Evolutionary conservation across 2,113 vertebrate species (phyloP).

Genomic region (Porphyrio hochstetteri): DNA sequence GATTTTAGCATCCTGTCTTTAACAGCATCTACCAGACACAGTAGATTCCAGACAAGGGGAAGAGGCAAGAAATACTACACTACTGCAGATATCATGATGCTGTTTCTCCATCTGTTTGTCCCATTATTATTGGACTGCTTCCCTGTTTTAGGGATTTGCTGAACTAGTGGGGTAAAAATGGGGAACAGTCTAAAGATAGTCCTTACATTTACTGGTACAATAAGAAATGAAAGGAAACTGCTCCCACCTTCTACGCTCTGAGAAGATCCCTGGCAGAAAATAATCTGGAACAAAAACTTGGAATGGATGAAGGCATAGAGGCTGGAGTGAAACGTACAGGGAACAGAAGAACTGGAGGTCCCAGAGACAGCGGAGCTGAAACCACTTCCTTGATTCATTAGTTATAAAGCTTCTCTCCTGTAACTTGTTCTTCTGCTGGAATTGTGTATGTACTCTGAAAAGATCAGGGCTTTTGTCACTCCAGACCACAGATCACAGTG

Average conservation of each 20-base stretch:
- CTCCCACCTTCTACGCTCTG: background rate
- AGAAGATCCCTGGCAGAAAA: background rate
- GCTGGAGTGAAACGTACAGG: background rate
- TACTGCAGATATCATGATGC: background rate
- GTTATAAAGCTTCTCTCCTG: background rate
- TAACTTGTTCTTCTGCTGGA: background rate
- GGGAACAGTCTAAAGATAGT: background rate
- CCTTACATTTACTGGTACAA: background rate
- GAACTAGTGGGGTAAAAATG: background rate
- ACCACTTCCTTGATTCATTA: background rate
- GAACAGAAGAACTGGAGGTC: background rate
- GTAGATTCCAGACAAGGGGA: constrained; percentile 6
- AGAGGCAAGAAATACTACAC: constrained; percentile 17
- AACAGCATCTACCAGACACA: background rate
- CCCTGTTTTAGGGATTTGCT: background rate
- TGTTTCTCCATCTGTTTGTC: constrained; percentile 45
- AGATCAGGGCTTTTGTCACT: background rate
- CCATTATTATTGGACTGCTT: background rate
- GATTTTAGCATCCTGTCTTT: background rate
- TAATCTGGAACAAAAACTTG: background rate
- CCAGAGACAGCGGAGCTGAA: background rate
- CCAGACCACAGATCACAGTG: background rate
- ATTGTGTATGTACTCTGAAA: background rate
- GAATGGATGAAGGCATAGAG: background rate
- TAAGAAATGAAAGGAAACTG: background rate